Percentiles rank a stretch among this genome's conserved stretches.
These are phyloP conservation scores for Microplitis mediator DNA, from an alignment of 1,140 invertebrate genomes.

Conservation along the genomic window DNA sequence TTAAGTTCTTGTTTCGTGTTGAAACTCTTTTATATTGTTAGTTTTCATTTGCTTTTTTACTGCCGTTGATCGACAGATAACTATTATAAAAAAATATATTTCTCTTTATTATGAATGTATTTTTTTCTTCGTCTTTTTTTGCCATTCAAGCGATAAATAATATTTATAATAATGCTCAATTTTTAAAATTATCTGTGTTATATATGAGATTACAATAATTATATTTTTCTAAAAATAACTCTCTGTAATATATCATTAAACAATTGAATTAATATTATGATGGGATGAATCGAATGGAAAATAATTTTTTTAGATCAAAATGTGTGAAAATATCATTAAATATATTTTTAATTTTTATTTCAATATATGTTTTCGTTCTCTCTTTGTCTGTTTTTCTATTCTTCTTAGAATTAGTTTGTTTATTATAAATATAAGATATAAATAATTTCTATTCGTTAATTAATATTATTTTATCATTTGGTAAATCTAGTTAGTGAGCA, in stretches of 20 bases:
- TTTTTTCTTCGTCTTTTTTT: background rate
- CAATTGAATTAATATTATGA: background rate
- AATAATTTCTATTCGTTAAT: background rate
- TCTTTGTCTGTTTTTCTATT: background rate
- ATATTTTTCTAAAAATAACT: background rate
- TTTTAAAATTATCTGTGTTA: no score
- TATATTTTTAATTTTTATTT: slow-evolving; percentile 20
- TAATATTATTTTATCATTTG: background rate
- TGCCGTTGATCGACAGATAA: background rate
- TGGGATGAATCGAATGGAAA: background rate
- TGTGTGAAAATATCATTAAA: slow-evolving; percentile 27
- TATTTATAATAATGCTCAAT: no score
- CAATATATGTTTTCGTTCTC: background rate
- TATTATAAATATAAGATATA: background rate
- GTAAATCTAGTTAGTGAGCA: background rate
- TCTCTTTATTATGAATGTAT: background rate
- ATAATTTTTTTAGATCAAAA: background rate
- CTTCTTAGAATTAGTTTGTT: background rate
- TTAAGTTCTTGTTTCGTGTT: background rate
- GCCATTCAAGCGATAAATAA: no score
- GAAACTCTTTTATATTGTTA: background rate
- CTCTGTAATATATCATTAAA: background rate
- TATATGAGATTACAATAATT: background rate
- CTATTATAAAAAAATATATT: background rate
- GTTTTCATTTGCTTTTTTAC: background rate